Percentiles rank a stretch among this genome's conserved stretches.
These are phyloP conservation scores for Ceratina australensis DNA, from an alignment of 1,140 invertebrate species.

Conservation along the genomic window DNA sequence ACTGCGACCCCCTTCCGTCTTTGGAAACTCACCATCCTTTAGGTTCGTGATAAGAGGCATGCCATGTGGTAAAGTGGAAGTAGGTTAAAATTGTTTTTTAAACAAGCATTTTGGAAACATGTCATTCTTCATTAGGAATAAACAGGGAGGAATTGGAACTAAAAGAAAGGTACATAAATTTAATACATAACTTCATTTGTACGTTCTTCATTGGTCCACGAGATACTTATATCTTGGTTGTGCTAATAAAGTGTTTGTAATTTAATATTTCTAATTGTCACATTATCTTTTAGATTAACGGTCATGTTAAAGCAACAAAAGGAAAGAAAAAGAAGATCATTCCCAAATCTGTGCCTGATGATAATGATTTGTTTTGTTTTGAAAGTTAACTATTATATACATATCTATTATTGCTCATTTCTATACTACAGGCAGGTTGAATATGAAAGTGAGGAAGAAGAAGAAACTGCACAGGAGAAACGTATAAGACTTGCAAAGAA, in stretches of 20 bases:
- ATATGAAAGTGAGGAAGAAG: conserved; percentile 81
- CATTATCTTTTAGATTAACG: conserved; percentile 55
- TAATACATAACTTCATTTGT: background rate
- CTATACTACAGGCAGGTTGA: conserved; percentile 30
- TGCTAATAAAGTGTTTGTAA: too few species aligned
- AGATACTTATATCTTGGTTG: background rate
- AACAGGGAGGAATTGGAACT: conserved; percentile 33
- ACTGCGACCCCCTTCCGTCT: too few species aligned
- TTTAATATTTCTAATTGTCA: too few species aligned
- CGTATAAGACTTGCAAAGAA: conserved; percentile 92
- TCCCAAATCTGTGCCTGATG: conserved; percentile 47
- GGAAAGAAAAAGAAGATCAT: conserved; percentile 46
- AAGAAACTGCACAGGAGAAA: conserved; percentile 93
- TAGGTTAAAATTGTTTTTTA: conserved; percentile 13
- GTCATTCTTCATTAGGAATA: conserved; percentile 73
- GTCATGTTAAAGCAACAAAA: conserved; percentile 41
- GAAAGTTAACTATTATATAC: background rate
- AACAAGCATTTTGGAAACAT: conserved; percentile 48
- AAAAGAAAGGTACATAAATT: conserved; percentile 68
- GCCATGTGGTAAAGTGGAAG: conserved; percentile 32
- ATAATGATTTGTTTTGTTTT: conserved; percentile 50
- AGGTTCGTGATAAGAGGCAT: too few species aligned
- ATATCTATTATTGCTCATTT: background rate
- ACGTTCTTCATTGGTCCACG: background rate
- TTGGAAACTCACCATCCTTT: too few species aligned